A percentile compares a stretch with the other conserved stretches of the same genome.
Conservation (phyloP, 2,888 invertebrate species). For the Parnassius glacialis region DNA sequence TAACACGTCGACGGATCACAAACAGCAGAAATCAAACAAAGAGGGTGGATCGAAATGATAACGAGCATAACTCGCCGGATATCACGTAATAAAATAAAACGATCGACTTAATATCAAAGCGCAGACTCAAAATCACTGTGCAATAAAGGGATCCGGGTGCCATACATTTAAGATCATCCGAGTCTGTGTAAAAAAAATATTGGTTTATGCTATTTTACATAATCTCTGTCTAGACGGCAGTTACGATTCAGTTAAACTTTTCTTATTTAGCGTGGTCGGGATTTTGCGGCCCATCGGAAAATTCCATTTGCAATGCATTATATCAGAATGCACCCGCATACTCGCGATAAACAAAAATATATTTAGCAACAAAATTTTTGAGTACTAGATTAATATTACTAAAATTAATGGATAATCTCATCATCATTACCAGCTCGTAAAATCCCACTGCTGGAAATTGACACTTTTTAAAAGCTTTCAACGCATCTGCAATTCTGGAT, state of each 20-base stretch:
- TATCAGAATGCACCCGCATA: too few relatives aligned
- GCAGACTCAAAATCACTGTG: slow-evolving; percentile 56
- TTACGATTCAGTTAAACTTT: slow-evolving; percentile 48
- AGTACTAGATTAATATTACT: too few relatives aligned
- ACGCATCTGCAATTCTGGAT: too few relatives aligned
- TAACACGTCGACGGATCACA: slow-evolving; percentile 39
- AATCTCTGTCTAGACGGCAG: slow-evolving; percentile 78
- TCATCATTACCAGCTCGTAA: too few relatives aligned
- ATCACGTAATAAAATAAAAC: slow-evolving; percentile 61
- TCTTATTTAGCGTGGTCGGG: slow-evolving; percentile 47
- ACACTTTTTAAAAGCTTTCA: too few relatives aligned
- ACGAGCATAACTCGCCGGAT: slow-evolving; percentile 46
- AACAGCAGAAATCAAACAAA: slow-evolving; percentile 45
- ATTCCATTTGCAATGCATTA: slow-evolving; percentile 49
- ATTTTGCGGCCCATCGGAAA: slow-evolving; percentile 33
- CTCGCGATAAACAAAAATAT: too few relatives aligned
- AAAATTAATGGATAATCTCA: too few relatives aligned
- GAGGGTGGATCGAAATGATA: slow-evolving; percentile 45
- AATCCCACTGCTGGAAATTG: too few relatives aligned
- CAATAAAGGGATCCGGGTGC: slow-evolving; percentile 53
- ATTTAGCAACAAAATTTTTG: too few relatives aligned
- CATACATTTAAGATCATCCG: slow-evolving; percentile 34
- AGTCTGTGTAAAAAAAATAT: slow-evolving; percentile 51
- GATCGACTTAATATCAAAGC: slow-evolving; percentile 53
- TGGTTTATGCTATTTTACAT: slow-evolving; percentile 68